Evolutionary conservation across 1,140 invertebrate species (phyloP).

Genomic region (Chrysomallon squamiferum): DNA sequence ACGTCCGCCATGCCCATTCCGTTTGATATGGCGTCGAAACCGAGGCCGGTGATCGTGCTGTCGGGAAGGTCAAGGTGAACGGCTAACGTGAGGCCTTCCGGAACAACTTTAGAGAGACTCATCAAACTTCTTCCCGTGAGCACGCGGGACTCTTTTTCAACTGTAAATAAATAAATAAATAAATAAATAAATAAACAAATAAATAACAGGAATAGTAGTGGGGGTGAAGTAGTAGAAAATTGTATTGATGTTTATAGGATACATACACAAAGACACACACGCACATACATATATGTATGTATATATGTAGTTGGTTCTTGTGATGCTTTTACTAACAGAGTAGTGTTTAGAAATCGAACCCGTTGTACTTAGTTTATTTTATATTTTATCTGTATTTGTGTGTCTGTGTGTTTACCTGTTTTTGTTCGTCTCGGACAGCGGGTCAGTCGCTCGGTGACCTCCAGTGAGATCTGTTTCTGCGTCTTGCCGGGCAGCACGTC

Average conservation of each 20-base stretch:
- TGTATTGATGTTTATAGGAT: too few relatives aligned
- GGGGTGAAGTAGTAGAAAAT: not conserved
- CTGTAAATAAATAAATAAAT: conserved; percentile 55
- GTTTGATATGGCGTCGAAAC: conserved; percentile 61
- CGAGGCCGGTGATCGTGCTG: conserved; percentile 60
- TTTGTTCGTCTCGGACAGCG: conserved; percentile 36
- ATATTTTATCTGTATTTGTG: not conserved
- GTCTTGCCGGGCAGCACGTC: conserved; percentile 19
- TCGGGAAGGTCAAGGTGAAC: conserved; percentile 61
- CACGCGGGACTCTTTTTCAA: conserved; percentile 53
- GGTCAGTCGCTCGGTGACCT: conserved; percentile 40
- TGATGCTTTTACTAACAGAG: too few relatives aligned
- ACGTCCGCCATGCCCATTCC: conserved; percentile 56
- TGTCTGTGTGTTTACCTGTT: conserved; percentile 25
- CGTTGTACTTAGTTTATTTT: not conserved
- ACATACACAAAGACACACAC: too few relatives aligned
- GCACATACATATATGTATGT: not conserved
- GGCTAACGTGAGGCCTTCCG: conserved; percentile 58
- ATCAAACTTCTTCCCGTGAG: conserved; percentile 55
- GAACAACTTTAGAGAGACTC: conserved; percentile 49
- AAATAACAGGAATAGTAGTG: not conserved
- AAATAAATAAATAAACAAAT: too few relatives aligned
- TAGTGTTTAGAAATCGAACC: too few relatives aligned
- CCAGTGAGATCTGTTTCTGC: conserved; percentile 31
- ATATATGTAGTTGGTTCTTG: not conserved